Conservation (phyloP, 2,113 vertebrate genomes). For the Pterocles gutturalis region DNA sequence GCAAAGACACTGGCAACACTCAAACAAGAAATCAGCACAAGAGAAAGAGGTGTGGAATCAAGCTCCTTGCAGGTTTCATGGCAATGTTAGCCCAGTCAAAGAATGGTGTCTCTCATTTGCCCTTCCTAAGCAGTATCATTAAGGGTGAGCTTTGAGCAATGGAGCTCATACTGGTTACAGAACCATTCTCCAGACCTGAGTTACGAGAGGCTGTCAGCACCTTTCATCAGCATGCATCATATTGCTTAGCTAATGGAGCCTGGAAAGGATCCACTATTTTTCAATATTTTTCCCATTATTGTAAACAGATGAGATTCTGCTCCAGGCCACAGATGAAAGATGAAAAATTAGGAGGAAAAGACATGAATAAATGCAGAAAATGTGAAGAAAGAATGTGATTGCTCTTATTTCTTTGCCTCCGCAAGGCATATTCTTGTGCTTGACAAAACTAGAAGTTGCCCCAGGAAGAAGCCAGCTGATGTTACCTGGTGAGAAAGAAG, state of each 20-base stretch:
- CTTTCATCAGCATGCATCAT: conserved; percentile 45
- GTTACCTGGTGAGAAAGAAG: neutral
- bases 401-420: neutral
- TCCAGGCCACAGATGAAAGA: conserved; percentile 42
- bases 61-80: neutral
- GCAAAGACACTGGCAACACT: neutral
- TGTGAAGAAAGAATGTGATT: neutral
- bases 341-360: conserved; percentile 59
- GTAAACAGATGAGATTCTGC: conserved; percentile 62
- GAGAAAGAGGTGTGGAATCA: neutral
- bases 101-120: neutral
- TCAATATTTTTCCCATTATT: conserved; percentile 62
- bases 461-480: neutral
- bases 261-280: conserved; percentile 47
- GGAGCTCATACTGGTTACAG: neutral
- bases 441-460: neutral
- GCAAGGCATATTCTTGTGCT: neutral
- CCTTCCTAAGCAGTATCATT: neutral
- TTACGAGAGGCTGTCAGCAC: neutral
- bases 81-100: neutral
- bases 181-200: neutral
- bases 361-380: neutral
- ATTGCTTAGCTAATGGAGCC: conserved; percentile 29
- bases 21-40: neutral
- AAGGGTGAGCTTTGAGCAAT: neutral